Base-by-base conservation (phyloP, 2,888 invertebrate species). In the Drosophila mimica region DNA sequence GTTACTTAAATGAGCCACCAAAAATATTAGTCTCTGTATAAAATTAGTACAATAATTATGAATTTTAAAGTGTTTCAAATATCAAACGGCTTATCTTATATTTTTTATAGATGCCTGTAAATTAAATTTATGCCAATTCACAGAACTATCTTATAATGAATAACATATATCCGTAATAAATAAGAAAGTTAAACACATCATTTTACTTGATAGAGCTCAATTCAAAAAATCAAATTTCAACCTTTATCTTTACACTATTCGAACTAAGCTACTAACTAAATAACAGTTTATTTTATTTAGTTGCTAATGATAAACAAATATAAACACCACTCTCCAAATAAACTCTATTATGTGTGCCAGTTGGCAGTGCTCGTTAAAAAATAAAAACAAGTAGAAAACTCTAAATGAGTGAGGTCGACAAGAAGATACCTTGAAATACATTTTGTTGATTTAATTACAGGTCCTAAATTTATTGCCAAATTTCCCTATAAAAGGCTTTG, bases 261-360 rank as follows among this genome's bases (percentile, higher is more conserved):
- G n/a, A 40, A 40, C n/a, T 25, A 25, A 15, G 8, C 46, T 2
- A 15, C 46, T 15, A 46, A 25, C 8, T 38, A 38, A 56, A 38
- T 38, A 38, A n/a, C 38, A 56, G 11, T n/a, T 46, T 36, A 15
- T 31, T 71, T 43, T 36, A 4, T 25, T n/a, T 20, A 28, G 28
- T 17, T 43, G 11, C 30, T n/a, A 17, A 40, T 20, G 36, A 48
- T 43, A 61, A 69, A 63, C 30, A 64, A 64, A 60, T 66, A 57
- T 49, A 38, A 34, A 40, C 34, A 56, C 15, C 38, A 38, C 38
- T 56, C n/a, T 13, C 38, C 28, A 38, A 56, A 56, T 38, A 36
- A 53, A 40, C n/a, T 30, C 36, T 13, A 54, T 7, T 17, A 43
- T 17, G 59, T 59, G 57, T 49, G 34, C 58, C 15, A 20, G 13